Evolutionary conservation across 1,140 invertebrate genomes (phyloP), one percentile per base, ranked within the genome.

Genomic region (Dendroctonus ponderosae): DNA sequence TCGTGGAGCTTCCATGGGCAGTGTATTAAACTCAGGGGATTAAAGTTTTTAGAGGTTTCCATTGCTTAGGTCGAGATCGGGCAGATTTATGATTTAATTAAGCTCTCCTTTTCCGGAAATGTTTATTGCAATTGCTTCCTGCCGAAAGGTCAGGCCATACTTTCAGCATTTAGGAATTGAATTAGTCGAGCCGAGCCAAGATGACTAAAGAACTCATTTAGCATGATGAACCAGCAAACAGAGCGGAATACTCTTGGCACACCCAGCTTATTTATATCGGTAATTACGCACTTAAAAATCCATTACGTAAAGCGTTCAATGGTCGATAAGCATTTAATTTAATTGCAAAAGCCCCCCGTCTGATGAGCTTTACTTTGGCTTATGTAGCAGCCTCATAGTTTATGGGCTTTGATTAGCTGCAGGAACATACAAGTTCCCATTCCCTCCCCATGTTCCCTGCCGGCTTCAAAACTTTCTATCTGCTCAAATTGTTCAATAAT

Each of bases 251-350:
- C 56, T 59, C 56, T 39, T 14, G 46, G 58, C 58, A 42, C 58
- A 61, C 58, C 58, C 58, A 61, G 41, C 46, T 50, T 61, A 61
- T 61, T 61, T 61, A 61, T 61, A 61, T 48, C 26, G 9, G 58
- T 41, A 61, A 61, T 61, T 61, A 61, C 14, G 48, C 38, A 61
- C 58, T 61, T 61, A 61, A 61, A 61, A 61, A 61, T 38, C 58
- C 58, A 61, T 61, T 61, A 61, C 58, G 50, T 50, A 48, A 61
- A 61, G 40, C 48, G 46, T 61, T 61, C 58, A 50, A 61, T 61
- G 58, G 26, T 26, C 26, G 26, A 26, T 26, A 26, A 26, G 26
- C 26, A 26, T 26, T 26, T 26, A 26, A 26, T 26, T 26, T 26
- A 26, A 26, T 26, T 26, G 26, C 26, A 26, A 26, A 26, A 26